These are phyloP conservation scores for Potamarius usumacintae DNA, from an alignment of 2,113 vertebrate species.

Conservation along the genomic window DNA sequence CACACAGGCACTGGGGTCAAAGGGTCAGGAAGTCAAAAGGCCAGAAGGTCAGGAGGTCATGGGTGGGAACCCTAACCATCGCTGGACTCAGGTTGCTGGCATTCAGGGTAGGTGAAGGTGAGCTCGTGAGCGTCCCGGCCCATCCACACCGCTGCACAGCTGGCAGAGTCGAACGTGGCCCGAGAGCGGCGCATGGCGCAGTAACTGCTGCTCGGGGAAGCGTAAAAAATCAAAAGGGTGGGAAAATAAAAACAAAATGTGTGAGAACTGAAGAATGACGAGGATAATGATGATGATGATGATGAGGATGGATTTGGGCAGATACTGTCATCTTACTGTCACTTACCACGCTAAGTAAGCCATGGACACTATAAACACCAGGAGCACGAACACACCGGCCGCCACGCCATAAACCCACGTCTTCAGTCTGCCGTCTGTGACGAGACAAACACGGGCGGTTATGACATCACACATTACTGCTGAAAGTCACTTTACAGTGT, in stretches of 20 bases:
- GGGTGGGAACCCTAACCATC: conserved; percentile 55
- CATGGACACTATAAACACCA: conserved; percentile 99
- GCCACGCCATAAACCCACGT: conserved; percentile 98
- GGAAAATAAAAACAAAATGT: conserved; percentile 27
- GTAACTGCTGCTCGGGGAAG: conserved; percentile 67
- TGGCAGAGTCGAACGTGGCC: conserved; percentile 65
- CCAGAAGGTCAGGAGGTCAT: conserved; percentile 20
- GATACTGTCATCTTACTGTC: conserved; percentile 48
- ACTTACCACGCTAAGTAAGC: conserved; percentile 99
- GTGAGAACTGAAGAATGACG: conserved; percentile 37
- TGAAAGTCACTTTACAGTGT: background rate
- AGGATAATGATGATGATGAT: conserved; percentile 31
- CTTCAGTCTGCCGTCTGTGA: conserved; percentile 94
- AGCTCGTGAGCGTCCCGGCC: conserved; percentile 68
- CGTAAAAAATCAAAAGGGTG: conserved; percentile 35
- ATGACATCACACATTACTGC: background rate
- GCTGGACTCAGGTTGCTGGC: conserved; percentile 67
- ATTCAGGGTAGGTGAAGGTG: conserved; percentile 73
- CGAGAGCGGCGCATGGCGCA: conserved; percentile 68
- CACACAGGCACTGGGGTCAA: conserved; percentile 48
- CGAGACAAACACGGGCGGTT: background rate
- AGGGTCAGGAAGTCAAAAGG: conserved; percentile 1
- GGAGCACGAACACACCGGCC: conserved; percentile 92
- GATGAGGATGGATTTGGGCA: background rate
- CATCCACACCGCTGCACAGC: conserved; percentile 65